phyloP scores from a whole-genome alignment of 2,797 vertebrate genomes.

The Gadopsis bispinosus region DNA sequence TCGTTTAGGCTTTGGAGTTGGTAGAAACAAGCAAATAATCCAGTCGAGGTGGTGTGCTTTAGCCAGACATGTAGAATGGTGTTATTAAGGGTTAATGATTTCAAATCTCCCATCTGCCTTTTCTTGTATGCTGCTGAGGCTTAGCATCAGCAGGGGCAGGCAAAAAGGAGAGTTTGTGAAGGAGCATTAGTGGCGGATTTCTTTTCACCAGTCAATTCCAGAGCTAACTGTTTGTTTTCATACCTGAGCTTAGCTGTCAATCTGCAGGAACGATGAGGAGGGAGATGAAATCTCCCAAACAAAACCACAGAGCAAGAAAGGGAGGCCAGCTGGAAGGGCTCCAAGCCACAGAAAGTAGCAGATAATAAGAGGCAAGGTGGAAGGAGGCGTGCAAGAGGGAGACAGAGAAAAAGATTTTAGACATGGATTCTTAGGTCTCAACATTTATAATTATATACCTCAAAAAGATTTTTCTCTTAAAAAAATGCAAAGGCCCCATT shows the following conservation, averaged over 20 bases:
- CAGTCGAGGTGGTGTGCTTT: conserved; percentile 43
- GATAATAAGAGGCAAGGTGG: conserved; percentile 76
- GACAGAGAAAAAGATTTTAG: conserved; percentile 64
- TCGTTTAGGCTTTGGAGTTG: conserved; percentile 30
- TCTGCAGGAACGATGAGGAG: conserved; percentile 87
- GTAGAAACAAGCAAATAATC: conserved; percentile 53
- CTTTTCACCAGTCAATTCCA: conserved; percentile 84
- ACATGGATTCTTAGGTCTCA: conserved; percentile 36
- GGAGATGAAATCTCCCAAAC: conserved; percentile 88
- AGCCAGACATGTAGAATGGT: conserved; percentile 59
- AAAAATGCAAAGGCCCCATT: conserved; percentile 18
- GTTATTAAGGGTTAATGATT: conserved; percentile 76
- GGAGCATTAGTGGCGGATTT: conserved; percentile 81
- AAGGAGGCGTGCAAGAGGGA: conserved; percentile 57
- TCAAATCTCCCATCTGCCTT: conserved; percentile 72
- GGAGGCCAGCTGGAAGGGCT: conserved; percentile 87
- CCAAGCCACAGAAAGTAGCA: conserved; percentile 90
- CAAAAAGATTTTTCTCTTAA: conserved; percentile 28
- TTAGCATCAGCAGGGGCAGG: conserved; percentile 64
- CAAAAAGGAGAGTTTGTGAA: conserved; percentile 58
- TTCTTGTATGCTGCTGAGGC: conserved; percentile 59
- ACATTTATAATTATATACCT: conserved; percentile 62
- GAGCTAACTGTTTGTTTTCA: conserved; percentile 91
- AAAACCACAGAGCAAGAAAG: conserved; percentile 90
- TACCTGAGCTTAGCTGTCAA: conserved; percentile 93